Base-by-base conservation (phyloP, 2,888 invertebrate genomes). In the Lochmaea crataegi region DNA sequence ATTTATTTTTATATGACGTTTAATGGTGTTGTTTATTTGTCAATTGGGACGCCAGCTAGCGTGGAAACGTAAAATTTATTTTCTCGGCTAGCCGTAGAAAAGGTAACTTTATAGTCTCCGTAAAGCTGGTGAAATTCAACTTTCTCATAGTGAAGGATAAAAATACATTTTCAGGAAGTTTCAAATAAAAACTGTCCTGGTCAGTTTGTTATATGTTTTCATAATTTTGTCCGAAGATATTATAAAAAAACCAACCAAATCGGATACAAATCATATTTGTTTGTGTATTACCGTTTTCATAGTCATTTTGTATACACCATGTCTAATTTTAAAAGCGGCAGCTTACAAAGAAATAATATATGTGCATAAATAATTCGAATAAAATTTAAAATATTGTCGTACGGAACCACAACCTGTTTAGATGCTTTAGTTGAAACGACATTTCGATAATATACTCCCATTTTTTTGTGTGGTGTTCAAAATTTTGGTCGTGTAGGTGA, bases 281-380 rank as follows among this genome's bases (percentile, higher is more conserved):
- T 79, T 82, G 79, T 81, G 80, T 81, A 78, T 80, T 78, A 81
- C 79, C 80, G 80, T 82, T 80, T 81, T 77, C 79, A 82, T 77
- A 82, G 81, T 82, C 81, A 80, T 78, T 78, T 80, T 78, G 76
- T 78, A 79, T 80, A 78, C 75, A 79, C 79, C 80, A 81, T 82
- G 80, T 78, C 81, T 78, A 79, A 82, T 82, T 80, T 75, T 73
- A 79, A 82, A 80, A 80, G 83, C 83, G 83, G 83, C 83, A 78
- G 82, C 79, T 79, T 76, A 83, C 83, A 83, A 83, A 83, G 82
- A 77, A 74, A 74, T 81, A 83, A 83, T 80, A 79, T 83, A 83
- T 83, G 83, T 81, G 82, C 83, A 83, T 83, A 83, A 80, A 82
- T 83, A 83, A 83, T 83, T 80, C 80, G 83, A 81, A 83, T 82